phyloP scores from a whole-genome alignment of 2,797 vertebrate species.

The Melanotaenia parkinsoni region DNA sequence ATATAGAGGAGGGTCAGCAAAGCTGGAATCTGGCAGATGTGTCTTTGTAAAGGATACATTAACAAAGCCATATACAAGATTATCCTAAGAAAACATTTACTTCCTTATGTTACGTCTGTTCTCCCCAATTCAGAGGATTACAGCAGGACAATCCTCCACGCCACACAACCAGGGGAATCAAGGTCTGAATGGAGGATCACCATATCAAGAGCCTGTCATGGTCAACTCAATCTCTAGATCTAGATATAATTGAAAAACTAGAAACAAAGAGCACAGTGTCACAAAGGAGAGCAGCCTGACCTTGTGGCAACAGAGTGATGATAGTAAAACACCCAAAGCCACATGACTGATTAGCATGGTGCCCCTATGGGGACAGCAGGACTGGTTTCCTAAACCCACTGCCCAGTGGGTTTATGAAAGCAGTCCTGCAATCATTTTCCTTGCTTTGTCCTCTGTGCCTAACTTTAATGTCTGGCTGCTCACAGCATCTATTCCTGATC shows the following conservation, averaged over 20 bases:
- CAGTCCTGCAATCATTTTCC: conserved; percentile 10
- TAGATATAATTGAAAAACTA: conserved; percentile 16
- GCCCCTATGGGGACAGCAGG: not conserved
- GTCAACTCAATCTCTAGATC: no score
- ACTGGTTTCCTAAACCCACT: conserved; percentile 15
- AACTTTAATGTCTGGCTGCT: conserved; percentile 56
- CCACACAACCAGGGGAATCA: no score
- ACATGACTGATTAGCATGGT: conserved; percentile 39
- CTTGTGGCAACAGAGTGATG: conserved; percentile 29
- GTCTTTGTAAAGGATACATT: no score
- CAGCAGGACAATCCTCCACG: no score
- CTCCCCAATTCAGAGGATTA: no score
- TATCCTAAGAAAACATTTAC: no score
- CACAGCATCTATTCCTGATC: conserved; percentile 69
- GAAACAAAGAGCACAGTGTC: conserved; percentile 16
- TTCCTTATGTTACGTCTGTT: no score
- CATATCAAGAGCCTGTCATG: no score
- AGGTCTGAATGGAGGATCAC: no score
- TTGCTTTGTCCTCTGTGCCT: conserved; percentile 22
- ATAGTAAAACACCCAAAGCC: conserved; percentile 47
- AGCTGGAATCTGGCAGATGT: no score
- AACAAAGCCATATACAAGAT: no score
- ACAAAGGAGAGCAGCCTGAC: conserved; percentile 29
- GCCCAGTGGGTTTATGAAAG: conserved; percentile 14
- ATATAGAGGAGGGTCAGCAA: no score